These are phyloP conservation scores for Anabas testudineus DNA, from an alignment of 2,797 vertebrate species.

Conservation along the genomic window DNA sequence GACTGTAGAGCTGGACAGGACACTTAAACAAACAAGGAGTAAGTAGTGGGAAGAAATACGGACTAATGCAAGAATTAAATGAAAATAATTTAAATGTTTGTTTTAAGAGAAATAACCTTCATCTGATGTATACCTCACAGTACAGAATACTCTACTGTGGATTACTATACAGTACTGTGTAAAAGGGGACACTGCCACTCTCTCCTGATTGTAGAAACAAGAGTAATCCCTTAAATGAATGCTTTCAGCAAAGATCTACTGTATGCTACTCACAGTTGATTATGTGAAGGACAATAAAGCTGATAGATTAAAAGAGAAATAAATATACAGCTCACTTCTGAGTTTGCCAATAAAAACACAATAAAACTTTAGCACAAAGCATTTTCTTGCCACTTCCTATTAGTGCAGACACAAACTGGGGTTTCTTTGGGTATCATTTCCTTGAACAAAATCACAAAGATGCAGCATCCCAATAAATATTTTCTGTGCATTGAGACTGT, in stretches of 20 bases:
- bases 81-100: conserved; percentile 39
- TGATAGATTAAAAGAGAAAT: conserved; percentile 54
- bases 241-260: conserved; percentile 58
- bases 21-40: conserved; percentile 63
- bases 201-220: conserved; percentile 44
- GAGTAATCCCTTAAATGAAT: conserved; percentile 56
- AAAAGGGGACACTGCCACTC: conserved; percentile 24
- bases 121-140: conserved; percentile 29
- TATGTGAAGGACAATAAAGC: conserved; percentile 63
- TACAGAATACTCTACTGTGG: conserved; percentile 9
- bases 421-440: conserved; percentile 16
- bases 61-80: conserved; percentile 32
- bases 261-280: conserved; percentile 52
- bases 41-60: conserved; percentile 41
- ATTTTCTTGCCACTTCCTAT: conserved; percentile 44
- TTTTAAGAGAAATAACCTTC: conserved; percentile 39
- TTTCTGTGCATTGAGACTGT: conserved; percentile 22
- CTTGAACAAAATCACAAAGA: conserved; percentile 21
- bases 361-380: conserved; percentile 43
- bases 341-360: conserved; percentile 60
- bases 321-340: conserved; percentile 45
- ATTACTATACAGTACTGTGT: conserved; percentile 28
- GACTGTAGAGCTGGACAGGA: conserved; percentile 52
- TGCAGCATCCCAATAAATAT: not conserved
- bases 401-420: conserved; percentile 40